Evolutionary conservation across 2,113 vertebrate species (phyloP).

Genomic region (Etheostoma spectabile): DNA sequence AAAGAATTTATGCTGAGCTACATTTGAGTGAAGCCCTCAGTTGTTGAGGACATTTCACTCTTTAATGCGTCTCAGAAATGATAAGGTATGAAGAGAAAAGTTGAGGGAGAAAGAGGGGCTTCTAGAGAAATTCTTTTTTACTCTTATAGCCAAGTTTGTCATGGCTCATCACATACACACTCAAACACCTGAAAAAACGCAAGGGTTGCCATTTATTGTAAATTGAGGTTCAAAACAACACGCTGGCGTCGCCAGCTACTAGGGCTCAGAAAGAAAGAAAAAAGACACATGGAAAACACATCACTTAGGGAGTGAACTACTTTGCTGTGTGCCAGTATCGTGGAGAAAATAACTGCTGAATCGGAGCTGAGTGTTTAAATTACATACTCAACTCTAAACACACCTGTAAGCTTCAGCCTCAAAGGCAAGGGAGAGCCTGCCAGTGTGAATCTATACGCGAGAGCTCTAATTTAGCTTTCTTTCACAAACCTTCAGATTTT

Average conservation of each 20-base stretch:
- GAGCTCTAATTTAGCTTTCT: neutral
- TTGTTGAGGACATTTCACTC: neutral
- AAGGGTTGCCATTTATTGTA: neutral
- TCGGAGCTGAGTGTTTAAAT: neutral
- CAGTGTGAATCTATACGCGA: conserved; percentile 1
- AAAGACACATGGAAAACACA: neutral
- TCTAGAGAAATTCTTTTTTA: no score
- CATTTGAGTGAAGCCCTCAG: neutral
- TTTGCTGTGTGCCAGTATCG: neutral
- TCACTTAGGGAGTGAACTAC: neutral
- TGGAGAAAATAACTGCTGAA: conserved; percentile 10
- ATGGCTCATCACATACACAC: neutral
- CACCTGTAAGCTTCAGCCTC: neutral
- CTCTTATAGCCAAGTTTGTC: neutral
- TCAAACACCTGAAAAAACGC: neutral
- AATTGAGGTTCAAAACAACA: neutral
- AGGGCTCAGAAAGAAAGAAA: neutral
- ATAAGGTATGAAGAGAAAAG: neutral
- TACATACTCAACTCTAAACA: neutral
- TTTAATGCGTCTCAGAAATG: neutral
- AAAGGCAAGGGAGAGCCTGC: neutral
- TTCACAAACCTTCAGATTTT: neutral
- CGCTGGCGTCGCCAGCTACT: no score
- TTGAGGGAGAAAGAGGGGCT: no score
- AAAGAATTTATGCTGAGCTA: no score